A percentile compares a stretch with the other conserved stretches of the same genome.
Conservation (phyloP, 2,888 invertebrate species). For the Mimumesa dahlbomi region DNA sequence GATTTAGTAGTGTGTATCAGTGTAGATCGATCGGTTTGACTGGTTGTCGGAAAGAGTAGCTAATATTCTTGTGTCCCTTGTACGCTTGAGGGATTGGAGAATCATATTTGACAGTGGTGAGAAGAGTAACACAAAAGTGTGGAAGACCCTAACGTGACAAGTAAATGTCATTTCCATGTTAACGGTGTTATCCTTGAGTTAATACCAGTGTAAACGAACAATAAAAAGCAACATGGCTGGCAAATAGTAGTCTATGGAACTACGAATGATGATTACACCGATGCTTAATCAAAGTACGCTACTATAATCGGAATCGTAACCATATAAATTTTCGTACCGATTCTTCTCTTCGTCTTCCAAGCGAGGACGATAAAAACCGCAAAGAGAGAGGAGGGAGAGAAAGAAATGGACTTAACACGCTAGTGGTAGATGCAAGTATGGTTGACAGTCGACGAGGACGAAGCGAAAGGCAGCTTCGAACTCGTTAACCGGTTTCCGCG, state of each 20-base stretch:
- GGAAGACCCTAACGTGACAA: no score
- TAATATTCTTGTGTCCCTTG: no score
- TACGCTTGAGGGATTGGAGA: no score
- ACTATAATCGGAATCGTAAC: no score
- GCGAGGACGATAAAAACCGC: not conserved
- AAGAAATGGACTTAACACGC: slow-evolving; percentile 10
- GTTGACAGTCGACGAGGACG: slow-evolving; percentile 65
- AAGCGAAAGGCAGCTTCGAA: slow-evolving; percentile 59
- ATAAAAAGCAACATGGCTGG: not conserved
- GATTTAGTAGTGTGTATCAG: no score
- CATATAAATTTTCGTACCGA: not conserved
- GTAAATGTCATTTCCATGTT: no score
- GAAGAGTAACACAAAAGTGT: no score
- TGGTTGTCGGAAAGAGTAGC: no score
- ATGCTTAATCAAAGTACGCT: not conserved
- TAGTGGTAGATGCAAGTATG: slow-evolving; percentile 40
- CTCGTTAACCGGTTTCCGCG: slow-evolving; percentile 69
- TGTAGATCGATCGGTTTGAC: no score
- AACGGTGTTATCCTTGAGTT: no score
- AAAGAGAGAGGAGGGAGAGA: not conserved
- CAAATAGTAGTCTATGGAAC: not conserved
- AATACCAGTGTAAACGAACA: not conserved
- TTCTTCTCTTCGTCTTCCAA: not conserved
- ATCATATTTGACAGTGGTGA: no score
- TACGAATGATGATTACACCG: not conserved